phyloP scores from a whole-genome alignment of 1,140 invertebrate genomes.

The Pectinophora gossypiella region DNA sequence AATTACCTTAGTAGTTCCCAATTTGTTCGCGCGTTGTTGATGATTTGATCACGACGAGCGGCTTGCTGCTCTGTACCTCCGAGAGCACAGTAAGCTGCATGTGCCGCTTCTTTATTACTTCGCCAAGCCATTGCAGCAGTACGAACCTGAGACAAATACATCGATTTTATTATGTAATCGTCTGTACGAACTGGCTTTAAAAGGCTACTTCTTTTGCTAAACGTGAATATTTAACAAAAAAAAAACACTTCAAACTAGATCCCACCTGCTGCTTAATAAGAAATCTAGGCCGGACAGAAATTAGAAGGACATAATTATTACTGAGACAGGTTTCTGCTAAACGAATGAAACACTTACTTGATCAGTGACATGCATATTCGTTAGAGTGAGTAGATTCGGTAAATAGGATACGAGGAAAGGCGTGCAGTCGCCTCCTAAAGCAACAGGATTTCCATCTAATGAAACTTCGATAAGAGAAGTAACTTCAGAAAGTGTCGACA shows the following conservation, averaged over 20 bases:
- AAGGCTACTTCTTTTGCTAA: no score
- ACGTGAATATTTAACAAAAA: no score
- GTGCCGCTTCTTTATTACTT: slow-evolving; percentile 83
- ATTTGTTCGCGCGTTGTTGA: slow-evolving; percentile 87
- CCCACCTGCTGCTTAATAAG: no score
- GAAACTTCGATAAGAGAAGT: slow-evolving; percentile 86
- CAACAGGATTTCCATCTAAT: slow-evolving; percentile 91
- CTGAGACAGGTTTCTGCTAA: no score
- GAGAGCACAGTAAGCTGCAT: slow-evolving; percentile 80
- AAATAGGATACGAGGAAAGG: slow-evolving; percentile 88
- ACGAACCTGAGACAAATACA: slow-evolving; percentile 77
- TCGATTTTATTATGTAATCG: no score
- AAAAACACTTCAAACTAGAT: no score
- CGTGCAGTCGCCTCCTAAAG: slow-evolving; percentile 82
- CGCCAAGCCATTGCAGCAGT: slow-evolving; percentile 85
- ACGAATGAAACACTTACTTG: slow-evolving; percentile 63
- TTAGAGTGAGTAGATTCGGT: slow-evolving; percentile 81
- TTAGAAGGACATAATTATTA: no score
- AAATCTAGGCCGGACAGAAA: no score
- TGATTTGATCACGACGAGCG: slow-evolving; percentile 83
- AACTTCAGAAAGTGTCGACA: slow-evolving; percentile 85
- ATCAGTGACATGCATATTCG: slow-evolving; percentile 85
- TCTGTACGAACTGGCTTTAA: no score
- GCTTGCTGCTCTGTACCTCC: slow-evolving; percentile 81
- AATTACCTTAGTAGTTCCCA: slow-evolving; percentile 84